phyloP scores from a whole-genome alignment of 2,888 invertebrate species.

The Tenthredo scrophulariae region DNA sequence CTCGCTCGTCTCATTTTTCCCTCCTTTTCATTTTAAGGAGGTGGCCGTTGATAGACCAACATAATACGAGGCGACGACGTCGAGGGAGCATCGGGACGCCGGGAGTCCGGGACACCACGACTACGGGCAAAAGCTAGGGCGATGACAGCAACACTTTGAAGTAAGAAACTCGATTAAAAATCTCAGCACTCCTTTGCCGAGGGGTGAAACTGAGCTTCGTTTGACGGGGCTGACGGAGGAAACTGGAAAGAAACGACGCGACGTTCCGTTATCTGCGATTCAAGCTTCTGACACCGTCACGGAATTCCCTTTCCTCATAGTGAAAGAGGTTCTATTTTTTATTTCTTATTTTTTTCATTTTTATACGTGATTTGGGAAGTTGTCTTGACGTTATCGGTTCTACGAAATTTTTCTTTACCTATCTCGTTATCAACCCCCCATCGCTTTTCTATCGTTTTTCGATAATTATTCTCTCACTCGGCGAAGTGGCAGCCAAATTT shows the following conservation, averaged over 20 bases:
- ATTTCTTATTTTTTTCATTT: neutral
- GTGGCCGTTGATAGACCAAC: slow-evolving; percentile 49
- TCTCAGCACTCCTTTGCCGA: slow-evolving; percentile 56
- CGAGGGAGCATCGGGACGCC: slow-evolving; percentile 60
- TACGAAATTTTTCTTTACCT: neutral
- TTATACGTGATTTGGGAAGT: slow-evolving; percentile 28
- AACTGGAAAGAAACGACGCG: slow-evolving; percentile 28
- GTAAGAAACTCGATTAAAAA: slow-evolving; percentile 70
- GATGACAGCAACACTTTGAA: slow-evolving; percentile 68
- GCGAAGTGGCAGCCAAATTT: slow-evolving; percentile 1
- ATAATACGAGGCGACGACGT: slow-evolving; percentile 66
- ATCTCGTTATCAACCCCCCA: neutral
- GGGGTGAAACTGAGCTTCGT: slow-evolving; percentile 47
- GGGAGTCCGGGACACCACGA: slow-evolving; percentile 39
- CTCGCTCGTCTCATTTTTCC: neutral
- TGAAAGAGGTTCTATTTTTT: neutral
- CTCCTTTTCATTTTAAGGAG: slow-evolving; percentile 23
- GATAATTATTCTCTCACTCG: neutral
- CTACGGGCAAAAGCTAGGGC: slow-evolving; percentile 47
- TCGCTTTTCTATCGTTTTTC: neutral
- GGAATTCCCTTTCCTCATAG: slow-evolving; percentile 9
- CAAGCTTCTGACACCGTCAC: slow-evolving; percentile 25
- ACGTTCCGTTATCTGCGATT: slow-evolving; percentile 44
- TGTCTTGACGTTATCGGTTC: slow-evolving; percentile 42
- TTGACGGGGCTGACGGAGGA: slow-evolving; percentile 25